Base-by-base conservation (phyloP, 2,113 vertebrate species). In the Rhea pennata region DNA sequence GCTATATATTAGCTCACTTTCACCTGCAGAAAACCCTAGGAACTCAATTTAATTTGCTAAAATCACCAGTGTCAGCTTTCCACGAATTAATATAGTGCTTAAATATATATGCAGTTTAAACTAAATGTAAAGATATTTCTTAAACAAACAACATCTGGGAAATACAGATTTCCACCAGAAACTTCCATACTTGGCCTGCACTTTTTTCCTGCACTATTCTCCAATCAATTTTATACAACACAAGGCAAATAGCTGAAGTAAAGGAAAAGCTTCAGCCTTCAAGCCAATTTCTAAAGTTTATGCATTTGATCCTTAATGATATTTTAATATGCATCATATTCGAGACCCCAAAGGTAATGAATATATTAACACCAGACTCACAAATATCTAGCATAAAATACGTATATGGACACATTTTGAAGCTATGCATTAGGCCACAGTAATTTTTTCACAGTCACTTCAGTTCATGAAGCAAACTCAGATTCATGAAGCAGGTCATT, bases 381-480 rank as follows among this genome's bases (percentile, higher is more conserved):
- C 1, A 64, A 62, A 69, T 12, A 62, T 31, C 88, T 83, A 58
- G 91, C 50, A 39, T 29, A 24, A 56, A 36, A 66, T 15, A 83
- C 19, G 42, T 26, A 14, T 46, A 39, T 3, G 74, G 84, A 89
- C 87, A 77, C 51, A 69, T 75, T n/a, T 36, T 27, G 78, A 42
- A 46, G 23, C 75, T 29, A 19, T 0, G 54, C 65, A 65, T 81
- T 70, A 53, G 46, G 78, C 11, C 50, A 72, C 72, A 67, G 88
- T 6, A 65, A 58, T 51, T 92, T 80, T 59, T 75, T 87, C 92
- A 94, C 89, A 93, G 66, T 46, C 86, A 72, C 74, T 94, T 85
- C 66, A 70, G 69, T 40, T 10, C 44, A 74, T 4, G 69, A 40
- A 81, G 54, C 13, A 81, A 84, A 92, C 46, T 9, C 3, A 58